Evolutionary conservation across 2,888 invertebrate genomes (phyloP), one percentile per base, ranked within the genome.

Genomic region (Nudaria mundana): DNA sequence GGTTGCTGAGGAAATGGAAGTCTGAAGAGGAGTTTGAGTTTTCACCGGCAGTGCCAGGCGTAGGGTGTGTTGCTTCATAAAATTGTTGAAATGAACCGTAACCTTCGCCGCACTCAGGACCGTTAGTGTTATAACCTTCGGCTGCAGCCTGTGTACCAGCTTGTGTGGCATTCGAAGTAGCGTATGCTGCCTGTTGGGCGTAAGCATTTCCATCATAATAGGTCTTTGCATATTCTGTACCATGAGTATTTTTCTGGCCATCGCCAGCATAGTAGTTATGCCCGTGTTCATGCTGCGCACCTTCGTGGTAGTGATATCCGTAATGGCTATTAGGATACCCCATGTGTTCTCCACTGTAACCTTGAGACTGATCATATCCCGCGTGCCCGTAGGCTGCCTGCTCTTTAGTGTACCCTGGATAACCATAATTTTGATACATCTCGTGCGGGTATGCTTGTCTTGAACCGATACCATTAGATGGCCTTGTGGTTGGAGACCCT

Each of bases 11-110:
- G 78, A 97, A 97, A 81, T 97, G 97, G 83, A 97, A 97, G 81
- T 97, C 97, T 18, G 97, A 96, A n/a, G 96, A 96, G 74, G 95
- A 95, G 76, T 96, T 96, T 62, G 95, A 95, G 81, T 95, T 95
- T 65, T 96, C 95, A 32, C 94, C 92, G 13, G 91, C 66, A 23
- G 35, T 33, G 28, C 36, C 36, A n/a, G 88, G 84, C 3, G 90
- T 73, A 39, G 88, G 83, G 66, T 90, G 88, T 42, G 81, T 89
- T 42, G 89, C 89, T 38, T 91, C 89, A 74, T 94, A 94, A 75
- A 93, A 94, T 69, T 93, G 93, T 54, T 93, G 93, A 75, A 92
- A 94, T 42, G 91, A 92, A 56, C 91, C 92, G 73, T 93, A 94
- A 46, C 90, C 90, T 43, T 93, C 94, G 45, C 84, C 90, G 49